Evolutionary conservation across 2,797 vertebrate species (phyloP), one percentile per base, ranked within the genome.

Genomic region (Rhynchotus rufescens): DNA sequence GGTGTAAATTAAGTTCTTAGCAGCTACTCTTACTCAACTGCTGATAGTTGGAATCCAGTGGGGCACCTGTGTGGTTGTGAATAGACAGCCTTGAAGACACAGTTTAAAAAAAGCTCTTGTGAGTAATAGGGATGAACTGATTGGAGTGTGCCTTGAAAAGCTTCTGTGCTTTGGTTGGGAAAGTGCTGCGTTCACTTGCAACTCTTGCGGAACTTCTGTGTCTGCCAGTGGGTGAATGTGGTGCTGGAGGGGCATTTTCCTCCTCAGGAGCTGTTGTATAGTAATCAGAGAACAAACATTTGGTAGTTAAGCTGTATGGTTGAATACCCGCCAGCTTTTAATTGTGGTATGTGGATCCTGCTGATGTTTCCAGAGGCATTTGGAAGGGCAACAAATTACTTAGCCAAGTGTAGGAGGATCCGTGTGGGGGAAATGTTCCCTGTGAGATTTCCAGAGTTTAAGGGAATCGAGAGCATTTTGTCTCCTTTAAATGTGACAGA

Each of bases 301-400:
- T 74, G 76, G 80, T 90, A 25, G 59, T 88, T 89, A 57, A 84
- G 40, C 49, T 44, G 59, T 22, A 54, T 20, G 56, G 5, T 12
- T 92, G 91, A 95, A 57, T 51, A 32, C 25, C 5, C 0, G 34
- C 89, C 95, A 95, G 85, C 73, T 85, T 90, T 91, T 94, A 94
- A 90, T 76, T 88, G 86, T 74, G 86, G 64, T 81, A 30, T 89
- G 85, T 78, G 80, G 59, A 88, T 82, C 84, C 85, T 4, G 26
- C 84, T 85, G 89, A 64, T 86, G 88, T 81, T 95, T 94, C 84
- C 95, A 95, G 94, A 91, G 88, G 84, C 66, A 32, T 85, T 90
- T 94, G 89, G 90, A 92, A 86, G 71, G 75, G 82, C 83, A 91
- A 61, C 52, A 73, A 52, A 20, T 61, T n/a, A 47, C 67, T 81